A percentile compares a stretch with the other conserved stretches of the same genome.
Conservation (phyloP, 2,888 invertebrate genomes). For the Amitus sp. region DNA sequence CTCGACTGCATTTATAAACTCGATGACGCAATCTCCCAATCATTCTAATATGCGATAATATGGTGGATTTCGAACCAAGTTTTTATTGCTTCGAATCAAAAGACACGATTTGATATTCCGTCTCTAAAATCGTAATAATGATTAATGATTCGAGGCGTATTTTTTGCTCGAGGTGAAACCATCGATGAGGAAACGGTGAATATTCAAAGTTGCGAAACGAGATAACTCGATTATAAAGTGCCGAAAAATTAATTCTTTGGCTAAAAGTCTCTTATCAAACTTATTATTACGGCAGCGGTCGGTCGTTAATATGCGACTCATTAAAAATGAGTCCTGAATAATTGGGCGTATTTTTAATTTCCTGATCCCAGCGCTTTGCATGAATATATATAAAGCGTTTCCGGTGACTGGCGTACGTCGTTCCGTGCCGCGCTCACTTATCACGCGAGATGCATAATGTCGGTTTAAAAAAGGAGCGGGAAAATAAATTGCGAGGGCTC, state of each 20-base stretch:
- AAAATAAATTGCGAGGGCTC: conserved; percentile 12
- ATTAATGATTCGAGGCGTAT: neutral
- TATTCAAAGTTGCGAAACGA: too few species aligned
- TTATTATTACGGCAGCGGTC: conserved; percentile 21
- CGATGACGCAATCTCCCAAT: conserved; percentile 18
- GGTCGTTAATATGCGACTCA: conserved; percentile 29
- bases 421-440: conserved; percentile 12
- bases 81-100: neutral
- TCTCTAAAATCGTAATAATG: neutral
- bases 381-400: conserved; percentile 15
- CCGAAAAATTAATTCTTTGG: neutral
- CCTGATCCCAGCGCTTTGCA: conserved; percentile 9
- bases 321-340: conserved; percentile 34
- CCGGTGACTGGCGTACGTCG: conserved; percentile 6
- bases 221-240: neutral
- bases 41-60: conserved; percentile 24
- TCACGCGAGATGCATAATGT: conserved; percentile 18
- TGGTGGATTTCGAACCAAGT: conserved; percentile 13
- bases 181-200: neutral
- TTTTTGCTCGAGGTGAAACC: neutral
- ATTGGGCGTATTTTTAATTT: conserved; percentile 28
- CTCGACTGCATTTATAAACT: conserved; percentile 29
- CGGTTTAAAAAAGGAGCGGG: conserved; percentile 5
- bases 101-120: neutral
- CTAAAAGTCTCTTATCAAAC: conserved; percentile 19